Evolutionary conservation across 2,888 invertebrate genomes (phyloP), one percentile per base, ranked within the genome.

Genomic region (Alloplasta piceator): DNA sequence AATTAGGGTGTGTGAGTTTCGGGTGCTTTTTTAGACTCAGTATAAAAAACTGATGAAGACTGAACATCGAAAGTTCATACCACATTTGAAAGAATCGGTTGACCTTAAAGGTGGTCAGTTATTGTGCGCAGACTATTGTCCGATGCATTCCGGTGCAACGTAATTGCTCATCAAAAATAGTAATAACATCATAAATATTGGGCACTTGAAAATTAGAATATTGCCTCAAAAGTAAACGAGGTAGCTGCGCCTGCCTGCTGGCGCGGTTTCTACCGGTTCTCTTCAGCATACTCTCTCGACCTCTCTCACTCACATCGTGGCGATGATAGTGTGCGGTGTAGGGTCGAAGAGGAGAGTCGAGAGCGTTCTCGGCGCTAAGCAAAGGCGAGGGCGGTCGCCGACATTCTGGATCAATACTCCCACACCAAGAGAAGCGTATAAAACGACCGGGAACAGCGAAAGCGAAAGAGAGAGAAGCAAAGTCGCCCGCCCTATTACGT

Each of bases 331-430:
- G 75, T 26, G 26, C 3, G 26, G 26, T 26, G 80, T 66, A 71
- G 72, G 76, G 80, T 68, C 72, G 78, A 87, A 87, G 86, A 86
- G 84, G 85, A 86, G 85, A 84, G 85, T 81, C 87, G 82, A 84
- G 85, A 79, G 86, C 12, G 52, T 87, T 87, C 87, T 85, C 26
- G 26, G 39, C 58, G 46, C 80, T 75, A 71, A 78, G 74, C 78
- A 87, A 88, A 83, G 85, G 85, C 76, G 79, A 70, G 84, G 26
- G 87, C 86, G 87, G 87, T 88, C 87, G 90, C 87, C 88, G 89
- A 87, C 89, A 90, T 90, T 90, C 87, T 90, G 91, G 91, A 91
- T 91, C 91, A 91, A 91, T 91, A 91, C 91, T 91, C 91, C 90
- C 89, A 89, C 90, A 80, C 80, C 58, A 83, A 52, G 52, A 64